A percentile compares a stretch with the other conserved stretches of the same genome.
phyloP scores from a whole-genome alignment of 2,888 invertebrate species.

The Monochamus alternatus region DNA sequence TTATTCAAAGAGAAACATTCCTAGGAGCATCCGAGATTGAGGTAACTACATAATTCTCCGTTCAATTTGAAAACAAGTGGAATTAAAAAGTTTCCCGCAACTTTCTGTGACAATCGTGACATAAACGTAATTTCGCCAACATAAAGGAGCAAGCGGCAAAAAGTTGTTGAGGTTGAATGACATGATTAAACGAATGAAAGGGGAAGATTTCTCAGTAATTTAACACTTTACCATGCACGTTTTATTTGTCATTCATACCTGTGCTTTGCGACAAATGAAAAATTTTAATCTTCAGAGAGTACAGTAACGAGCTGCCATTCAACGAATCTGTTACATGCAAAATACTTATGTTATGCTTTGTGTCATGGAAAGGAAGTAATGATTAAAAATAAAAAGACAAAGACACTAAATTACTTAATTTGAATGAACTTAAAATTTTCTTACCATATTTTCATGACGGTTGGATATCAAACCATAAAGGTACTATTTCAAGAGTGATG shows the following conservation, averaged over 20 bases:
- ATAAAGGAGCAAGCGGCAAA: slow-evolving; percentile 24
- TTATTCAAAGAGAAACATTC: neutral
- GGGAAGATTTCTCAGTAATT: slow-evolving; percentile 31
- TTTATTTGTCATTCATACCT: slow-evolving; percentile 21
- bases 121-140: slow-evolving; percentile 33
- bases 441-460: too few relatives aligned
- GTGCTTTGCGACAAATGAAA: neutral
- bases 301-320: too few relatives aligned
- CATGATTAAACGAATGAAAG: slow-evolving; percentile 35
- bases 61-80: slow-evolving; percentile 36
- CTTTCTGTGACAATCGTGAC: slow-evolving; percentile 31
- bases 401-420: too few relatives aligned
- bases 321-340: too few relatives aligned
- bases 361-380: too few relatives aligned
- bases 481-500: too few relatives aligned
- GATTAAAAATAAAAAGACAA: too few relatives aligned
- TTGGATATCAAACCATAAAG: too few relatives aligned
- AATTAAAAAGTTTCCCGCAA: slow-evolving; percentile 35
- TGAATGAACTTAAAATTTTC: too few relatives aligned
- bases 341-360: too few relatives aligned
- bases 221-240: slow-evolving; percentile 9
- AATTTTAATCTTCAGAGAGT: too few relatives aligned
- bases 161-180: slow-evolving; percentile 32
- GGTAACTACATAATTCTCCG: slow-evolving; percentile 16
- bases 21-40: slow-evolving; percentile 22